These are phyloP conservation scores for Acleris holmiana DNA, from an alignment of 2,888 invertebrate genomes.

Conservation along the genomic window DNA sequence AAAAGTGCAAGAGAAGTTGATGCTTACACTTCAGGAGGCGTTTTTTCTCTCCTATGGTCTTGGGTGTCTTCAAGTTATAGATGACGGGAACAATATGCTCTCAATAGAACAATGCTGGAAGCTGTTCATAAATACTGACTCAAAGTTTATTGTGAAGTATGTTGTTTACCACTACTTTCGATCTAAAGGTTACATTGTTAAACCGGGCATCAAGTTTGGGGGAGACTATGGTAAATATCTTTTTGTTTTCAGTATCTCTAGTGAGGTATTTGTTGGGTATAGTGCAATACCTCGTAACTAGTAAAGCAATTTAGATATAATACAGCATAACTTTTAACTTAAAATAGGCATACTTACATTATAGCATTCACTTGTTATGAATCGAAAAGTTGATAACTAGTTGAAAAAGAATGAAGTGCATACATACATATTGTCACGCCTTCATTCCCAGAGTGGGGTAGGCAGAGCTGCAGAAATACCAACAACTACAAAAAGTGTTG, in stretches of 20 bases:
- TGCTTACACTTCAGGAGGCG: slow-evolving; percentile 90
- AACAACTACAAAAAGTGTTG: too few relatives aligned
- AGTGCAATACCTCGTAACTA: too few relatives aligned
- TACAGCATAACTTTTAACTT: too few relatives aligned
- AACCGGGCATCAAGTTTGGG: slow-evolving; percentile 94
- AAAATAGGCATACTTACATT: too few relatives aligned
- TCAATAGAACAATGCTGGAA: slow-evolving; percentile 83
- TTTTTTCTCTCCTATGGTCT: slow-evolving; percentile 89
- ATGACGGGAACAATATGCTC: slow-evolving; percentile 78
- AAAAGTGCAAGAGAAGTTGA: slow-evolving; percentile 85
- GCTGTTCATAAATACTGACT: slow-evolving; percentile 83
- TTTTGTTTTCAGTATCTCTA: background rate
- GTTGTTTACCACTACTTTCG: slow-evolving; percentile 93
- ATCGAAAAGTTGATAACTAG: too few relatives aligned
- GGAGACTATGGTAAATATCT: slow-evolving; percentile 91
- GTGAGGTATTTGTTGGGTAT: too few relatives aligned
- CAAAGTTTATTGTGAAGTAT: slow-evolving; percentile 87
- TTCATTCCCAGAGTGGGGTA: too few relatives aligned
- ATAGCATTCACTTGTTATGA: too few relatives aligned
- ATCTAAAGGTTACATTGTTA: slow-evolving; percentile 96
- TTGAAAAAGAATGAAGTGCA: too few relatives aligned
- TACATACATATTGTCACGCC: too few relatives aligned
- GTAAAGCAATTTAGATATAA: too few relatives aligned
- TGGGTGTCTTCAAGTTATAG: slow-evolving; percentile 86
- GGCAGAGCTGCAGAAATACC: too few relatives aligned